Evolutionary conservation across 2,888 invertebrate species (phyloP), one percentile per base, ranked within the genome.

Genomic region (Holacanthella duospinosa): DNA sequence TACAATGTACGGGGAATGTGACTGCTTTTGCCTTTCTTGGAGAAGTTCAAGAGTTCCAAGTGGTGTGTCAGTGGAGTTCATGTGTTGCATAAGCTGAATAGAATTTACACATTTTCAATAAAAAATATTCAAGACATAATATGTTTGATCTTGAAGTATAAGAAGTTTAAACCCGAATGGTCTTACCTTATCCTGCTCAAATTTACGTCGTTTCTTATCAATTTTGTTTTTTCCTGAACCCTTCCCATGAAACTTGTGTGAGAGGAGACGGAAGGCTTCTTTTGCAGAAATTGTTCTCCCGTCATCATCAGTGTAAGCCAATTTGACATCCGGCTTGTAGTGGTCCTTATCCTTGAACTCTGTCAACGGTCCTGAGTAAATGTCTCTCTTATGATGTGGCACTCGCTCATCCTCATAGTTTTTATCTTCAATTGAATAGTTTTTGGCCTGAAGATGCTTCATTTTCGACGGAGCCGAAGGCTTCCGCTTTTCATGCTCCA

Each of bases 231-330:
- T 99, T 61, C 99, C 97, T 25, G 97, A 95, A 1, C 95, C 95
- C 80, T 99, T 97, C 60, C 99, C 99, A 80, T 99, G 99, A 81
- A 99, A 99, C 80, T 96, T 94, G 79, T 96, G 97, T 27, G 93
- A 94, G 61, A 97, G 82, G 80, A 93, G 66, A 24, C 72, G 65
- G 80, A 96, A 97, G 57, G 99, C 97, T 81, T 99, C 97, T 79
- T 99, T 99, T 63, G 89, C 86, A 74, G 88, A 89, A 65, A 99
- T 83, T 73, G 89, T 83, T 62, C 92, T 87, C 0, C 99, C 99
- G 75, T 90, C 89, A 76, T 96, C 95, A 79, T 99, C 97, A 69
- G 93, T 92, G 78, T 99, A 99, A 77, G 96, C 94, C 74, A 97
- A 80, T 79, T 94, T 94, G 44, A 96, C 88, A 77, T 89, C 90